Evolutionary conservation across 2,797 vertebrate genomes (phyloP).

Genomic region (Pangasius macronema): DNA sequence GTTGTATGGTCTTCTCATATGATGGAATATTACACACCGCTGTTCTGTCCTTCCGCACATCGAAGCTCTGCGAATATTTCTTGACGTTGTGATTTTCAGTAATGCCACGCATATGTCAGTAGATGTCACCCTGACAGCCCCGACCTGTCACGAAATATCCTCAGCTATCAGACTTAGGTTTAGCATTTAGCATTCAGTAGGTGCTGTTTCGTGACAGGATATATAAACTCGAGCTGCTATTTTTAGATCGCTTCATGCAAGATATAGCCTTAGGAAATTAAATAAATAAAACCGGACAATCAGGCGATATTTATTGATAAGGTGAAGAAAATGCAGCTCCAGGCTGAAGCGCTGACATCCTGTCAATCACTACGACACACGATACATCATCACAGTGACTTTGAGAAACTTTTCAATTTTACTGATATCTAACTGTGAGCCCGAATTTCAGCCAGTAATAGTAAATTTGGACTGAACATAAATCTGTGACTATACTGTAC

Average conservation of each 20-base stretch:
- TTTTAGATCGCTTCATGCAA: neutral
- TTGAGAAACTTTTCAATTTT: constrained; percentile 33
- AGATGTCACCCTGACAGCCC: constrained; percentile 36
- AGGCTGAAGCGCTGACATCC: constrained; percentile 39
- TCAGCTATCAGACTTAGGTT: neutral
- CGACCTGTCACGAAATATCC: constrained; percentile 1
- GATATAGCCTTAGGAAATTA: constrained; percentile 11
- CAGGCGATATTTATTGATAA: constrained; percentile 20
- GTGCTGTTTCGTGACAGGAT: constrained; percentile 19
- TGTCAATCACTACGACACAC: constrained; percentile 27
- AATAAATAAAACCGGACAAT: constrained; percentile 15
- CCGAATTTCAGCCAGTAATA: neutral
- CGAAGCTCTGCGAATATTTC: neutral
- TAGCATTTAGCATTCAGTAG: constrained; percentile 23
- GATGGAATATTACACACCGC: neutral
- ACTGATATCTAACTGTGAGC: neutral
- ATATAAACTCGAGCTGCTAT: constrained; percentile 27
- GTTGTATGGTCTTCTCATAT: neutral
- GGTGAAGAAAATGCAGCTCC: constrained; percentile 19
- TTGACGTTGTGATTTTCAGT: neutral
- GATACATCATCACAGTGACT: neutral
- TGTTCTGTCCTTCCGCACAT: neutral
- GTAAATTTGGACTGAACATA: neutral
- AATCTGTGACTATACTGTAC: neutral
- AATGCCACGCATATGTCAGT: constrained; percentile 16